These are phyloP conservation scores for Xenopus borealis DNA, from an alignment of 2,113 vertebrate species.

Conservation along the genomic window DNA sequence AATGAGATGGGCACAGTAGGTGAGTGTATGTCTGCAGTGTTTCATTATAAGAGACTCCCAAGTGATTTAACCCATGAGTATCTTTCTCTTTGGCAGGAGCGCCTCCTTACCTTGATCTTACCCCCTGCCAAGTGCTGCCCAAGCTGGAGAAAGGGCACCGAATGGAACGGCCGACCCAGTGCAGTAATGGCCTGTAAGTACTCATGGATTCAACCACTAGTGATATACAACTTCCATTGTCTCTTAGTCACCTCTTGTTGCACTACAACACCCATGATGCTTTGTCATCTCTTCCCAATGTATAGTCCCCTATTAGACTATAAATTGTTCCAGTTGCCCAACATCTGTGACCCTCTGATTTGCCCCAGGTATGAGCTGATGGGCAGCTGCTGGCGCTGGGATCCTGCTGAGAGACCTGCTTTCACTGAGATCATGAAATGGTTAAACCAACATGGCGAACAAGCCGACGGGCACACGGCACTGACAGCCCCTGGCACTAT, in stretches of 20 bases:
- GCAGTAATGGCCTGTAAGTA: slow-evolving; percentile 59
- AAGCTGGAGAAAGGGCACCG: slow-evolving; percentile 54
- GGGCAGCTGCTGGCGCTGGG: slow-evolving; percentile 69
- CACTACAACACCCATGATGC: no score
- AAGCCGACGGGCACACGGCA: not conserved
- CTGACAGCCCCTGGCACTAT: not conserved
- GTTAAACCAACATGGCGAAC: slow-evolving; percentile 41
- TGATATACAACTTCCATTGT: no score
- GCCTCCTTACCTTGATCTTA: slow-evolving; percentile 64
- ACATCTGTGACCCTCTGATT: no score
- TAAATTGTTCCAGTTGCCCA: no score
- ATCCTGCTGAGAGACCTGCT: slow-evolving; percentile 57
- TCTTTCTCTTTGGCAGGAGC: slow-evolving; percentile 46
- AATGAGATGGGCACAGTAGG: no score
- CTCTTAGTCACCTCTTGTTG: no score
- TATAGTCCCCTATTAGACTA: no score
- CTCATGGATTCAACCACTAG: no score
- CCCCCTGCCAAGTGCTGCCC: slow-evolving; percentile 54
- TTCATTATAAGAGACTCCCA: no score
- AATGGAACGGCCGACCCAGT: slow-evolving; percentile 59
- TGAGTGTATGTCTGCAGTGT: no score
- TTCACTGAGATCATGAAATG: slow-evolving; percentile 62
- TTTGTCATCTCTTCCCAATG: no score
- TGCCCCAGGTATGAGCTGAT: slow-evolving; percentile 61
- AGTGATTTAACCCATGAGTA: no score